Conservation (phyloP, 1,140 invertebrate genomes). For the Pseudomyrmex concolor region DNA sequence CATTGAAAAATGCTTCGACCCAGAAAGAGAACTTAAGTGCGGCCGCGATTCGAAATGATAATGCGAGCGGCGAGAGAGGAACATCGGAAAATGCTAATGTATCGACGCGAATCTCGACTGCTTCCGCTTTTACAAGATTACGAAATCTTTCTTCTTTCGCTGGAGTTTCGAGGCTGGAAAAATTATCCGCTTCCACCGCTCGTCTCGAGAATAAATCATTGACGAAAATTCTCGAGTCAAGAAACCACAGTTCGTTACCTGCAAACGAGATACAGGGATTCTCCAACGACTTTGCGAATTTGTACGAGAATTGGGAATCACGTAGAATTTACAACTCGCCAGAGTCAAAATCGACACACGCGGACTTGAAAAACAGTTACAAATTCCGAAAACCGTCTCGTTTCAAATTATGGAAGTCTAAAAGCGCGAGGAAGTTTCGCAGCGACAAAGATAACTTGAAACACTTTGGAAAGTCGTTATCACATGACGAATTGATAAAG, state of each 20-base stretch:
- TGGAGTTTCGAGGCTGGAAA: background rate
- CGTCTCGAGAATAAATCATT: slow-evolving; percentile 17
- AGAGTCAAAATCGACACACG: background rate
- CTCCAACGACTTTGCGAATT: slow-evolving; percentile 3
- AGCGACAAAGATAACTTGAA: slow-evolving; percentile 4
- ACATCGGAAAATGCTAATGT: slow-evolving; percentile 46
- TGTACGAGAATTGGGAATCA: background rate
- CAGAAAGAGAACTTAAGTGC: slow-evolving; percentile 26
- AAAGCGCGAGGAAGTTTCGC: slow-evolving; percentile 28
- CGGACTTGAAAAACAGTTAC: slow-evolving; percentile 46
- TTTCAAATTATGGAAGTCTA: slow-evolving; percentile 18
- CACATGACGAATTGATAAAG: background rate
- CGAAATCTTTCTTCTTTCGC: slow-evolving; percentile 28
- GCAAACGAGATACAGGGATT: background rate
- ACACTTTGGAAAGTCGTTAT: background rate
- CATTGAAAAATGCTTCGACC: slow-evolving; percentile 16
- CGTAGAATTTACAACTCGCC: slow-evolving; percentile 18
- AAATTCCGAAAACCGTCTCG: slow-evolving; percentile 18
- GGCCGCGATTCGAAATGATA: slow-evolving; percentile 29
- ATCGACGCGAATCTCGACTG: slow-evolving; percentile 33
- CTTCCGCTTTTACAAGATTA: slow-evolving; percentile 40
- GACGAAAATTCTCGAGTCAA: slow-evolving; percentile 9
- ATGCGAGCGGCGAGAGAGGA: background rate
- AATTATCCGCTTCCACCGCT: slow-evolving; percentile 6
- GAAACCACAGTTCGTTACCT: slow-evolving; percentile 9